Percentiles rank a stretch among this genome's conserved stretches.
phyloP scores from a whole-genome alignment of 2,888 invertebrate species.

The Pelosia muscerda region DNA sequence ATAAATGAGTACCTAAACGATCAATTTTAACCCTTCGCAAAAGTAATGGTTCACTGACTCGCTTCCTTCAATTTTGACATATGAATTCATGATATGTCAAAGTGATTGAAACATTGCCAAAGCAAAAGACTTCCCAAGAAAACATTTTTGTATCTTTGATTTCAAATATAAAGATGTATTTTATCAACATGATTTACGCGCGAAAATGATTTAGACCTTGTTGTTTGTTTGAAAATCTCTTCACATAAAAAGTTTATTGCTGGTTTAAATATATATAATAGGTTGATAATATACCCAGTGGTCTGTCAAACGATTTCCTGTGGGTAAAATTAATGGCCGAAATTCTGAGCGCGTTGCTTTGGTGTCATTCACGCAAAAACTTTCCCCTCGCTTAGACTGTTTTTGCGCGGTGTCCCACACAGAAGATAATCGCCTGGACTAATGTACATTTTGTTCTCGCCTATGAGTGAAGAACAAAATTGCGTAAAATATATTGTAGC shows the following conservation, averaged over 20 bases:
- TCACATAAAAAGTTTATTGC: constrained; percentile 25
- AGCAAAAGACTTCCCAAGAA: constrained; percentile 16
- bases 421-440: constrained; percentile 46
- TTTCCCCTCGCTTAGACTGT: constrained; percentile 54
- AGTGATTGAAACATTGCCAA: background rate
- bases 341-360: constrained; percentile 55
- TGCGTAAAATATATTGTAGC: constrained; percentile 42
- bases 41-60: constrained; percentile 27
- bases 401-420: constrained; percentile 51
- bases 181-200: constrained; percentile 8
- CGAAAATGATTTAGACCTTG: constrained; percentile 10
- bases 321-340: constrained; percentile 62
- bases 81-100: constrained; percentile 31
- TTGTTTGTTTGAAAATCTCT: constrained; percentile 11
- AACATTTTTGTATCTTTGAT: background rate
- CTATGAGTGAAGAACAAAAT: constrained; percentile 35
- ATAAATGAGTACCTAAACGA: too few relatives aligned
- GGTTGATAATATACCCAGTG: constrained; percentile 51
- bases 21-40: too few relatives aligned
- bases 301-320: constrained; percentile 61
- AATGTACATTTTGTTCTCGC: constrained; percentile 46
- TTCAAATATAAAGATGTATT: background rate
- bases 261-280: constrained; percentile 36
- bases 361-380: constrained; percentile 58
- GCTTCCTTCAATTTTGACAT: constrained; percentile 30